Conservation (phyloP, 1,140 invertebrate species). For the Heliothis virescens region DNA sequence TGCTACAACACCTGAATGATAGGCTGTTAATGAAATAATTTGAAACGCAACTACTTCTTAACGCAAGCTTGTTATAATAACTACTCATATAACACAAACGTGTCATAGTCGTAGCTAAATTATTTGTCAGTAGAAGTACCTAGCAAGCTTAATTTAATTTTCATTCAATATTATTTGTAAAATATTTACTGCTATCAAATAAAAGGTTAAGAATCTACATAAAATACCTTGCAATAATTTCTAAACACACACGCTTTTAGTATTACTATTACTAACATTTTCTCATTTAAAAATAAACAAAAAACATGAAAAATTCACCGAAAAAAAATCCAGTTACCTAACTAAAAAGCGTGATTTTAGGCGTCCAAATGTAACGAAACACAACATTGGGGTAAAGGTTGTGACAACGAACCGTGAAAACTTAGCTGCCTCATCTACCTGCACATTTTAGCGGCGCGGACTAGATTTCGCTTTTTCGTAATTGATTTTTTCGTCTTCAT, state of each 20-base stretch:
- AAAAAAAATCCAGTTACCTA: conserved; percentile 4
- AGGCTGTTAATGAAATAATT: background rate
- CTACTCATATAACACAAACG: background rate
- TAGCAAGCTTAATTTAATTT: background rate
- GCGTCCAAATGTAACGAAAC: conserved; percentile 12
- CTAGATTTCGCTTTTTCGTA: conserved; percentile 39
- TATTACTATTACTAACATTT: no score
- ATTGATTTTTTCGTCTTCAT: conserved; percentile 38
- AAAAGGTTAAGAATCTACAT: no score
- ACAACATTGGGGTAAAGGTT: conserved; percentile 32
- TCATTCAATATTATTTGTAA: background rate
- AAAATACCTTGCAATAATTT: no score
- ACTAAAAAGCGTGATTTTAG: conserved; percentile 21
- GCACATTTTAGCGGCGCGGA: conserved; percentile 32
- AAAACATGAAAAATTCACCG: background rate
- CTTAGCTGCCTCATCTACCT: background rate
- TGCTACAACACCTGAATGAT: background rate
- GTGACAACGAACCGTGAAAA: conserved; percentile 26
- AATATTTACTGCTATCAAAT: background rate
- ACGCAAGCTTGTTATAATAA: background rate
- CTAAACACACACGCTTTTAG: no score
- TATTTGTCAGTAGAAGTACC: background rate
- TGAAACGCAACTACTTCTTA: background rate
- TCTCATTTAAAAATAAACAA: no score
- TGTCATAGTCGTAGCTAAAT: conserved; percentile 13